phyloP scores from a whole-genome alignment of 2,888 invertebrate species.

The Lumbricus terrestris region DNA sequence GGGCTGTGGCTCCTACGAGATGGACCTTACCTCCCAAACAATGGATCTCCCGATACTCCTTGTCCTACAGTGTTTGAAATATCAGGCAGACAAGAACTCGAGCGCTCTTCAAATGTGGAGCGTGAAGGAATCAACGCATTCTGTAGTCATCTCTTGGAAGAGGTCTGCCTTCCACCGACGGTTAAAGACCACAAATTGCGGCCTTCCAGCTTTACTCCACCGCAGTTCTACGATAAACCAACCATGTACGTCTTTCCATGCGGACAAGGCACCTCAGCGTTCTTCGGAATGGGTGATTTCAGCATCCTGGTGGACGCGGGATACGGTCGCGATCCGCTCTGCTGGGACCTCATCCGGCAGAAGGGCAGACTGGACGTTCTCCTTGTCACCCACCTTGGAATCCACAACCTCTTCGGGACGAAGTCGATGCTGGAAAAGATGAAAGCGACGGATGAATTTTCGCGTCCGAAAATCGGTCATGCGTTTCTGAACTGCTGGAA shows the following conservation, averaged over 20 bases:
- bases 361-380: constrained; percentile 88
- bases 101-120: not conserved
- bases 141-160: not conserved
- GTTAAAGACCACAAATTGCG: not conserved
- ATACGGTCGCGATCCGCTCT: constrained; percentile 71
- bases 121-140: not conserved
- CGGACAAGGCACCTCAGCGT: constrained; percentile 91
- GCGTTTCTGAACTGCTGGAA: constrained; percentile 90
- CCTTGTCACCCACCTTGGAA: constrained; percentile 87
- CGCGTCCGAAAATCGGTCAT: constrained; percentile 88
- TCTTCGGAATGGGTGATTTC: constrained; percentile 94
- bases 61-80: not conserved
- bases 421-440: constrained; percentile 85
- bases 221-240: constrained; percentile 72
- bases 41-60: not conserved
- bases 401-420: constrained; percentile 86
- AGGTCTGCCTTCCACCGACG: not conserved
- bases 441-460: constrained; percentile 59
- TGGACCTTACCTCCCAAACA: not conserved
- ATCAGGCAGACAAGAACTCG: not conserved
- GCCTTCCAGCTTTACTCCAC: not conserved
- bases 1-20: not conserved
- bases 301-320: constrained; percentile 94
- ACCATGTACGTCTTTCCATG: constrained; percentile 94
- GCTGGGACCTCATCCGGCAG: constrained; percentile 95